Evolutionary conservation across 2,888 invertebrate genomes (phyloP).

Genomic region (Hydraecia micacea): DNA sequence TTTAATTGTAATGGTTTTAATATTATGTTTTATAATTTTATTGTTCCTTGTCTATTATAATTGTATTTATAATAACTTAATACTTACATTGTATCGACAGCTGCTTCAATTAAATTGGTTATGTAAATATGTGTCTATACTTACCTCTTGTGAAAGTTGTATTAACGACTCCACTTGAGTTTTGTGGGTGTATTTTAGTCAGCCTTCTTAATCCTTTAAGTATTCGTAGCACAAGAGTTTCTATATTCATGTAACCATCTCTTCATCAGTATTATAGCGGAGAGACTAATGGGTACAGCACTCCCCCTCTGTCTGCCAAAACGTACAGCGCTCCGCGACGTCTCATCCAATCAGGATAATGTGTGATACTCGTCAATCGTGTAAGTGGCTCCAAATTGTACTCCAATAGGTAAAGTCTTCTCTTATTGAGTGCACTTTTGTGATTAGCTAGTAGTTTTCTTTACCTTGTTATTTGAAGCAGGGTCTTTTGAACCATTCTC

Average conservation of each 20-base stretch:
- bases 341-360: constrained; percentile 65
- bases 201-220: constrained; percentile 24
- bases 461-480: neutral
- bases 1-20: constrained; percentile 61
- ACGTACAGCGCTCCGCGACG: constrained; percentile 43
- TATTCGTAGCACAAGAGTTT: constrained; percentile 17
- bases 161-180: constrained; percentile 29
- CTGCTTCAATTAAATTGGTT: constrained; percentile 54
- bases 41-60: constrained; percentile 47
- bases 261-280: constrained; percentile 52
- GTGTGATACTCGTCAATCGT: constrained; percentile 65
- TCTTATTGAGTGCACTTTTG: constrained; percentile 59
- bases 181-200: constrained; percentile 41
- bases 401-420: constrained; percentile 49
- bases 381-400: constrained; percentile 60
- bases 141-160: constrained; percentile 56
- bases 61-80: constrained; percentile 41
- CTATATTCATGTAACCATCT: constrained; percentile 38
- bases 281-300: constrained; percentile 43
- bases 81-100: constrained; percentile 52
- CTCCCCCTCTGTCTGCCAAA: constrained; percentile 61
- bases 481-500: constrained; percentile 6
- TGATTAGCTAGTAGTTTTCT: constrained; percentile 48
- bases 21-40: constrained; percentile 53
- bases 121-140: constrained; percentile 62